phyloP scores from a whole-genome alignment of 2,797 vertebrate genomes.

The Poliocrania exsul region DNA sequence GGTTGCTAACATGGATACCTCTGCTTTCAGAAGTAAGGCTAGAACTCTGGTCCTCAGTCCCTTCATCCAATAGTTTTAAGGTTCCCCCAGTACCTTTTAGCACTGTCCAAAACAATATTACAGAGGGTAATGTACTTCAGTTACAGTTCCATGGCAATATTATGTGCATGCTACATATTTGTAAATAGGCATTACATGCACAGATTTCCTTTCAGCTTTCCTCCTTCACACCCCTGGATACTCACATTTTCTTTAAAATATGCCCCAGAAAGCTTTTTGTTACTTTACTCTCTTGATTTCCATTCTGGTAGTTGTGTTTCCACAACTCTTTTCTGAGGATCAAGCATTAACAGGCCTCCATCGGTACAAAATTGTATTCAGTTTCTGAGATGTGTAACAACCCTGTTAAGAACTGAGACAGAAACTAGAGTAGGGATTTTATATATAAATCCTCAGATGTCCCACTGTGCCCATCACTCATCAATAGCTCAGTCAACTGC shows the following conservation, averaged over 20 bases:
- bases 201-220: not conserved
- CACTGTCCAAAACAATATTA: not conserved
- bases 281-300: not conserved
- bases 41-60: not conserved
- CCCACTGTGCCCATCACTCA: slow-evolving; percentile 25
- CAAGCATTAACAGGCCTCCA: not conserved
- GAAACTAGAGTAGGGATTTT: not conserved
- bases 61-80: not conserved
- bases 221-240: not conserved
- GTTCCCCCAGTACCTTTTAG: not conserved
- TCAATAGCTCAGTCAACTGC: slow-evolving; percentile 24
- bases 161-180: not conserved
- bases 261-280: not conserved
- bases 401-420: not conserved
- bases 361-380: not conserved
- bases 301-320: not conserved
- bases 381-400: not conserved
- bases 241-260: not conserved
- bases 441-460: not conserved
- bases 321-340: not conserved
- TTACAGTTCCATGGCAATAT: not conserved
- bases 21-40: not conserved
- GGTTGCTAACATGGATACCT: not conserved
- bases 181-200: not conserved
- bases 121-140: not conserved